Percentiles rank a stretch among this genome's conserved stretches.
Conservation (phyloP, 2,113 vertebrate genomes). For the Excalfactoria chinensis region DNA sequence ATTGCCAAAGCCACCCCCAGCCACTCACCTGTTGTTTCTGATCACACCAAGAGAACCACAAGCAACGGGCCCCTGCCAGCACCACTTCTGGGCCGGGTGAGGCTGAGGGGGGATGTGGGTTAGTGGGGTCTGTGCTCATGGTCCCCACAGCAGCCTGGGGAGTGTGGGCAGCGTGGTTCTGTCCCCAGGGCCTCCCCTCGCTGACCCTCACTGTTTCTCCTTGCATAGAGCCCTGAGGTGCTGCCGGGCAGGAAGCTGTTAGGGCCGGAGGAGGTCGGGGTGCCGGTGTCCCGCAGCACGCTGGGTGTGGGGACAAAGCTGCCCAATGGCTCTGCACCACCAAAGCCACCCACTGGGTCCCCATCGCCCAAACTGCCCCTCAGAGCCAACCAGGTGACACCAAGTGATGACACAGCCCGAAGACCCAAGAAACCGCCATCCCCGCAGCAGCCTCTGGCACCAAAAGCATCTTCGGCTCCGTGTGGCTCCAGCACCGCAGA, state of each 20-base stretch:
- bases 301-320: background rate
- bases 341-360: conserved; percentile 22
- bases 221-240: conserved; percentile 43
- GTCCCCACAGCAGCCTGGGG: background rate
- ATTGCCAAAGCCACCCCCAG: conserved; percentile 67
- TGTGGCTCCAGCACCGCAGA: conserved; percentile 52
- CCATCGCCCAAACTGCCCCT: conserved; percentile 64
- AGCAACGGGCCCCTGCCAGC: conserved; percentile 77
- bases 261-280: conserved; percentile 80
- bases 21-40: conserved; percentile 45
- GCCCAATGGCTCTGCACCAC: background rate
- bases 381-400: conserved; percentile 42
- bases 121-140: background rate
- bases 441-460: conserved; percentile 38
- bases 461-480: conserved; percentile 16
- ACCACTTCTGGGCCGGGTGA: conserved; percentile 80
- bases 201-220: background rate
- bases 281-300: conserved; percentile 65
- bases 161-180: background rate
- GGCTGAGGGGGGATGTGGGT: fast-evolving
- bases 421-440: conserved; percentile 81
- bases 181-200: background rate
- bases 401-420: conserved; percentile 78
- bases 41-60: conserved; percentile 76
- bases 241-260: conserved; percentile 77